Conservation (phyloP, 2,113 vertebrate genomes). For the Himantopus leucocephalus region DNA sequence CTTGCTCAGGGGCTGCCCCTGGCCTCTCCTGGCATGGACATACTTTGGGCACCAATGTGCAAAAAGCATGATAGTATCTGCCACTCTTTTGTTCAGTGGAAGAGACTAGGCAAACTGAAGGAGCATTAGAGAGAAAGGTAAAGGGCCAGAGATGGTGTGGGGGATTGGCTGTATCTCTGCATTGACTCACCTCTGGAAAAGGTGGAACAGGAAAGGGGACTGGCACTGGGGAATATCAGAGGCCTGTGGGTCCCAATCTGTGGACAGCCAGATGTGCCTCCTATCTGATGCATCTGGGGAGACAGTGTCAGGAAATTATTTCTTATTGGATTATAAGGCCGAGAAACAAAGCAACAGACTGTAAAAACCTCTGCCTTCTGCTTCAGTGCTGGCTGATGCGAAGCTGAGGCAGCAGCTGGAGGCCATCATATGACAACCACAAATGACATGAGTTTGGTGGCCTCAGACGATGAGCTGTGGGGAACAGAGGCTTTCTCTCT, state of each 20-base stretch:
- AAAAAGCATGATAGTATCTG: background rate
- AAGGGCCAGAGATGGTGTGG: background rate
- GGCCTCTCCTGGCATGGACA: background rate
- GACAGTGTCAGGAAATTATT: conserved; percentile 6
- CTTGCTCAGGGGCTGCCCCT: background rate
- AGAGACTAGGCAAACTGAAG: background rate
- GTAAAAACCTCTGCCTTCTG: conserved; percentile 17
- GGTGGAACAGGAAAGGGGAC: background rate
- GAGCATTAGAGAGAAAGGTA: background rate
- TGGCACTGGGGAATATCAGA: background rate
- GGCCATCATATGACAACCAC: background rate
- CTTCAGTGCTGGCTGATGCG: background rate
- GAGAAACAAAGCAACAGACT: conserved; percentile 11
- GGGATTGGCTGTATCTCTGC: background rate
- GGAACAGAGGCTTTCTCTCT: background rate
- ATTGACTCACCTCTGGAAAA: background rate
- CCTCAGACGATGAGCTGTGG: background rate
- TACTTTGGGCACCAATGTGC: background rate
- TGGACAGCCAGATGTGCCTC: background rate
- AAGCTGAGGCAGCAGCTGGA: background rate
- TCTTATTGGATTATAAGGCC: conserved; percentile 3
- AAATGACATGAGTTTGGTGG: background rate
- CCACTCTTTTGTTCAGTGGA: background rate
- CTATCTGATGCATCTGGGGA: background rate
- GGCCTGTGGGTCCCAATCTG: background rate